Evolutionary conservation across 2,797 vertebrate species (phyloP).

Genomic region (Potorous gilbertii): DNA sequence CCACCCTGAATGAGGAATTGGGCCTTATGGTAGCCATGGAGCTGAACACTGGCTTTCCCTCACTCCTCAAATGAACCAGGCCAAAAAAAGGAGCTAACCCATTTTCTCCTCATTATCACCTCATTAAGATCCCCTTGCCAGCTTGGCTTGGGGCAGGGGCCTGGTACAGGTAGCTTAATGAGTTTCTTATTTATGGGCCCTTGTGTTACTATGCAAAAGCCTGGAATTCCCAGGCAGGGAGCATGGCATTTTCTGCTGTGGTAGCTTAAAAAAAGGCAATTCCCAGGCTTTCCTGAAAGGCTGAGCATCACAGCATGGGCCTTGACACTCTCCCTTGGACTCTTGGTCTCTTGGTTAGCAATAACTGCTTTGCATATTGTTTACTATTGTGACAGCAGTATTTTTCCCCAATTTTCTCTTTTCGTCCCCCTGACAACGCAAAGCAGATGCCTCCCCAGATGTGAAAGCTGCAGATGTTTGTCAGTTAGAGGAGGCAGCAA

Average conservation of each 20-base stretch:
- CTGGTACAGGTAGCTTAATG: constrained; percentile 80
- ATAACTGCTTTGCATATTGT: constrained; percentile 61
- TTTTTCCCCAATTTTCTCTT: constrained; percentile 59
- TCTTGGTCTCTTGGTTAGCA: constrained; percentile 59
- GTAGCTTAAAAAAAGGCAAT: constrained; percentile 67
- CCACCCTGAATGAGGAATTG: constrained; percentile 79
- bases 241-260: constrained; percentile 73
- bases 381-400: constrained; percentile 40
- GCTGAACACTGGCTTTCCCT: constrained; percentile 73
- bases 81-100: constrained; percentile 77
- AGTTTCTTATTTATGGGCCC: constrained; percentile 80
- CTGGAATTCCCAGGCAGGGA: constrained; percentile 74
- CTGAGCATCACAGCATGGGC: constrained; percentile 57
- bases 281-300: constrained; percentile 46
- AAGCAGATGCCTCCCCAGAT: constrained; percentile 72
- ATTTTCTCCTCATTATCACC: constrained; percentile 83
- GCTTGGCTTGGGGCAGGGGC: constrained; percentile 53
- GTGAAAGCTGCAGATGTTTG: constrained; percentile 53
- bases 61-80: constrained; percentile 65
- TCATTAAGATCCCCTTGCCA: constrained; percentile 77
- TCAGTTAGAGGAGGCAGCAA: constrained; percentile 28
- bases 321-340: constrained; percentile 46
- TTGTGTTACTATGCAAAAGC: constrained; percentile 73
- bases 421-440: constrained; percentile 50
- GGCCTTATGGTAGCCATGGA: constrained; percentile 70